These are phyloP conservation scores for Mamestra brassicae DNA, from an alignment of 2,888 invertebrate species.

Conservation along the genomic window DNA sequence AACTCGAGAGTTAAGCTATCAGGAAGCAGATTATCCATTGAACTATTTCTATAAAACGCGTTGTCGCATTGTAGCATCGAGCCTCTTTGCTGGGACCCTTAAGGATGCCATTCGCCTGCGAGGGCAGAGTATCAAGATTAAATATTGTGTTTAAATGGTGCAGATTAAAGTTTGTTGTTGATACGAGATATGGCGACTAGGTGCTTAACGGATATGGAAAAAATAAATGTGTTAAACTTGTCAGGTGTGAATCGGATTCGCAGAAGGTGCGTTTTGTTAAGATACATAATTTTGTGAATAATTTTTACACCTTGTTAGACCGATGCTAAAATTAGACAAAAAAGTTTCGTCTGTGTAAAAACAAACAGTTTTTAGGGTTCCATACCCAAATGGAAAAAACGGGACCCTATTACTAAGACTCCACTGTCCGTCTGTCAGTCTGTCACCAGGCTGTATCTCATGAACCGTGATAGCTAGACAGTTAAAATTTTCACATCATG, in stretches of 20 bases:
- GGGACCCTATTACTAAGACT: too few species aligned
- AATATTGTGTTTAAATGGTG: constrained; percentile 51
- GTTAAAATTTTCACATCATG: too few species aligned
- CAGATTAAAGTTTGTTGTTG: constrained; percentile 52
- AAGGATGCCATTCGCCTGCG: constrained; percentile 22
- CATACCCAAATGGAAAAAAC: too few species aligned
- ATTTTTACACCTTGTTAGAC: not conserved
- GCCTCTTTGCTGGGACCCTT: not conserved
- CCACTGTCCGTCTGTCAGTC: too few species aligned
- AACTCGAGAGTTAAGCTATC: too few species aligned
- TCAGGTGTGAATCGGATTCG: not conserved
- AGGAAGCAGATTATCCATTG: too few species aligned
- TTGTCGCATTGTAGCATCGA: not conserved
- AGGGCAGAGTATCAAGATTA: constrained; percentile 32
- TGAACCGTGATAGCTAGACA: too few species aligned
- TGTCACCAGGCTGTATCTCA: too few species aligned
- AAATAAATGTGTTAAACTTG: constrained; percentile 33
- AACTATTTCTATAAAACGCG: not conserved
- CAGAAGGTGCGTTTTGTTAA: not conserved
- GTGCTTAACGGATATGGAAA: constrained; percentile 51
- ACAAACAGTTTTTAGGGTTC: too few species aligned
- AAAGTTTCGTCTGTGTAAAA: not conserved
- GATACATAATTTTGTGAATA: not conserved
- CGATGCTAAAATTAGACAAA: not conserved
- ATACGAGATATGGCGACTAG: constrained; percentile 46